Base-by-base conservation (phyloP, 2,113 vertebrate species). In the Nyctibius bracteatus region DNA sequence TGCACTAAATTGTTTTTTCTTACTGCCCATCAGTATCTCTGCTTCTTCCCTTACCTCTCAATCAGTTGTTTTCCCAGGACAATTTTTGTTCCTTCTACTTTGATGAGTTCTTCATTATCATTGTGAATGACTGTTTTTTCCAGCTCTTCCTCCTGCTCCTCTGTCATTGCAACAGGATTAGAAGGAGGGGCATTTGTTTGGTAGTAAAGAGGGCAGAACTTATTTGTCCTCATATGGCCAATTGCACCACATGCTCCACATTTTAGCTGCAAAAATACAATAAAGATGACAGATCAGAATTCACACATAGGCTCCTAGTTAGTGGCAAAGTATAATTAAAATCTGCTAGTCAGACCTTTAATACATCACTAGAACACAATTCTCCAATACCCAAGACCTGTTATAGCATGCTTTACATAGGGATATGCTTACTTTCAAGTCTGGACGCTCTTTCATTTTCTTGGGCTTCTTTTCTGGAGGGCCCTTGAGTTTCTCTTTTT, bases 161-260 rank as follows among this genome's bases (percentile, higher is more conserved):
- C 99, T 30, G 99, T 99, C 99, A 99, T 99, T 81, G 99, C 99
- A 35, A 99, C 99, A 9, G 99, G 99, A 95, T 99, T 99, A 30
- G 99, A 99, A 75, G 99, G 99, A 2, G 99, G 99, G 5, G 99
- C 99, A 62, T 99, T 99, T 83, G 99, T 99, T 98, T 99, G 99
- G 97, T 99, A 99, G 98, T 99, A 99, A 30, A 99, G 98, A 6
- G 99, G 99, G 94, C 99, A 99, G 96, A 99, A 99, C 90, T 99
- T 99, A 97, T 99, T 99, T 96, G 99, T 99, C 90, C 99, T 99
- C 99, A 99, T 99, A 97, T 99, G 99, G 35, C 99, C 99, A 24
- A 99, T 99, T 82, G 99, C 99, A 79, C 99, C 99, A 96, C 99
- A 99, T 1, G 99, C 99, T 31, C 99, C 99, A 95, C 99, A 99